These are phyloP conservation scores for Charanyca ferruginea DNA, from an alignment of 2,888 invertebrate genomes.

Conservation along the genomic window DNA sequence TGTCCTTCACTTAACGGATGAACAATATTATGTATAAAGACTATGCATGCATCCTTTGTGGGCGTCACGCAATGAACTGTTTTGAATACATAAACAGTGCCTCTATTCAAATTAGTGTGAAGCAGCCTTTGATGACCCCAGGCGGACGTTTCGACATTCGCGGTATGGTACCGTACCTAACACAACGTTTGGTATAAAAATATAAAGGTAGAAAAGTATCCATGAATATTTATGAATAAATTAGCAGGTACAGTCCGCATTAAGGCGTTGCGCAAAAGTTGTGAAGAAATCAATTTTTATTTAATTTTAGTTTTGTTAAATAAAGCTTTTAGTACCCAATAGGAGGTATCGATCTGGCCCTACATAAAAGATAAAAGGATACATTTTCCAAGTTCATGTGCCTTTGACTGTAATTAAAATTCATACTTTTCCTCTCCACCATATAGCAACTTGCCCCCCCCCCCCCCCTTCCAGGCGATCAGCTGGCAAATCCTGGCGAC, in stretches of 20 bases:
- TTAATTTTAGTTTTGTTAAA: not conserved
- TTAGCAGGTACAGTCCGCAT: constrained; percentile 51
- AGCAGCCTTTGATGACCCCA: constrained; percentile 74
- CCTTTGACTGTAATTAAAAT: no score
- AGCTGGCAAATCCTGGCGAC: no score
- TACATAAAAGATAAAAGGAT: not conserved
- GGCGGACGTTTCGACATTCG: constrained; percentile 66
- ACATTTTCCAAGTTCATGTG: no score
- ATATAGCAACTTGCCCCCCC: no score
- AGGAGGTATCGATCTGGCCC: not conserved
- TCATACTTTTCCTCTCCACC: no score
- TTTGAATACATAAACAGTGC: constrained; percentile 78
- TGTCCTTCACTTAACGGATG: constrained; percentile 61
- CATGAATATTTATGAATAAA: constrained; percentile 52
- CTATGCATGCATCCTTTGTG: constrained; percentile 70
- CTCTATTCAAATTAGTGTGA: constrained; percentile 76
- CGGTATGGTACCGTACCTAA: constrained; percentile 42
- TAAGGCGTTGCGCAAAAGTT: constrained; percentile 25
- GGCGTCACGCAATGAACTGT: constrained; percentile 75
- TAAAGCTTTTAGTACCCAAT: not conserved
- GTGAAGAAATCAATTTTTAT: constrained; percentile 21
- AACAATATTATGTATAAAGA: constrained; percentile 61
- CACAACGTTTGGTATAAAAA: constrained; percentile 41
- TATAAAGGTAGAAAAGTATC: constrained; percentile 39
- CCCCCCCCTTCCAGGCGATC: no score